Evolutionary conservation across 2,888 invertebrate genomes (phyloP).

Genomic region (Polydrusus cervinus): DNA sequence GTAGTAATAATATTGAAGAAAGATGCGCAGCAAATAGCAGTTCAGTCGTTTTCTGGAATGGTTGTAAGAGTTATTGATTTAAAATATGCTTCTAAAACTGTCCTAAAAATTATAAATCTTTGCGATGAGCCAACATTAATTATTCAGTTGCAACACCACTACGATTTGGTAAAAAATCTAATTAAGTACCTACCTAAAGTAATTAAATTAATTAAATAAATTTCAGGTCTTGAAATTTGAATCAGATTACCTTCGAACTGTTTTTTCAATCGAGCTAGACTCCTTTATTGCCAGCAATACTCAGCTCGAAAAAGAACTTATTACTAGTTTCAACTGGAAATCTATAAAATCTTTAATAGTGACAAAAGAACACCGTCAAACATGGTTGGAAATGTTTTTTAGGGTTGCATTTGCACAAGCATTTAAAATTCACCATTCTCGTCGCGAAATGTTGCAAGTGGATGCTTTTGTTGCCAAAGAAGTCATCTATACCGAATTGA

Average conservation of each 20-base stretch:
- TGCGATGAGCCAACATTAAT: constrained; percentile 68
- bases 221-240: constrained; percentile 72
- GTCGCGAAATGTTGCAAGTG: constrained; percentile 68
- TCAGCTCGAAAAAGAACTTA: constrained; percentile 60
- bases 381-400: constrained; percentile 74
- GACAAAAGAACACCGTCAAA: constrained; percentile 72
- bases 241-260: constrained; percentile 66
- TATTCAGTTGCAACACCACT: constrained; percentile 71
- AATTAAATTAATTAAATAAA: constrained; percentile 13
- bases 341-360: constrained; percentile 67
- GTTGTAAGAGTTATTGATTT: constrained; percentile 71
- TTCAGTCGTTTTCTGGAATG: constrained; percentile 68
- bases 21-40: constrained; percentile 67
- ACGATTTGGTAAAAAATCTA: constrained; percentile 72
- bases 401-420: constrained; percentile 74
- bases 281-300: constrained; percentile 65
- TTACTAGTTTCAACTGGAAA: constrained; percentile 60
- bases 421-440: constrained; percentile 70
- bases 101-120: constrained; percentile 66
- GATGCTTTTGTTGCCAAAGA: constrained; percentile 71
- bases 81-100: constrained; percentile 52
- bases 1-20: constrained; percentile 69
- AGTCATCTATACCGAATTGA: constrained; percentile 73
- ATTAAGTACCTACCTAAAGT: constrained; percentile 24
- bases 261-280: constrained; percentile 69